A percentile compares a stretch with the other conserved stretches of the same genome.
Evolutionary conservation across 2,113 vertebrate species (phyloP).

Genomic region (Cochlearius cochlearius): DNA sequence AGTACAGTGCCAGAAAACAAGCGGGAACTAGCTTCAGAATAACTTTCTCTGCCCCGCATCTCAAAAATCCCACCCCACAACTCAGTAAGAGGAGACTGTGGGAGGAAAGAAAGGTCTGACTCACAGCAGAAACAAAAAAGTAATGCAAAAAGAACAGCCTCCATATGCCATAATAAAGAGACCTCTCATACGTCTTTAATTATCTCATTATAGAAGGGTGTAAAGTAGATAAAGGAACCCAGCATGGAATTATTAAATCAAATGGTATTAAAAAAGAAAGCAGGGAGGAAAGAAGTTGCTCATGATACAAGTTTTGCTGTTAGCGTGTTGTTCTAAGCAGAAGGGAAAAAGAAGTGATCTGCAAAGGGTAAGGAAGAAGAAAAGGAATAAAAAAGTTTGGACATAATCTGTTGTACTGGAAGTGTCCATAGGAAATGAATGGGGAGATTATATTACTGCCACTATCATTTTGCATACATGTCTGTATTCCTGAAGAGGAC

Average conservation of each 20-base stretch:
- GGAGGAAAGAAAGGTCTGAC: constrained; percentile 20
- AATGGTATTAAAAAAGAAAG: neutral
- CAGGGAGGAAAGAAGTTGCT: neutral
- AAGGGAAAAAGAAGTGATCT: neutral
- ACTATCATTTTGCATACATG: neutral
- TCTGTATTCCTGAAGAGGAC: neutral
- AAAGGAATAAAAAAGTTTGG: neutral
- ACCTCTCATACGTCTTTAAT: neutral
- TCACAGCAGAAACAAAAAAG: constrained; percentile 34
- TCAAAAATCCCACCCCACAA: neutral
- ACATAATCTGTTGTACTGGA: neutral
- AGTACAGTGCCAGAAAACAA: neutral
- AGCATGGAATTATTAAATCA: constrained; percentile 9
- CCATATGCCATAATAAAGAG: neutral
- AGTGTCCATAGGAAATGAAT: neutral
- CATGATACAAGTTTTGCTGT: neutral
- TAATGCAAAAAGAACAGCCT: neutral
- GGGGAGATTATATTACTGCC: neutral
- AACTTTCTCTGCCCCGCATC: neutral
- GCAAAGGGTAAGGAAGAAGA: neutral
- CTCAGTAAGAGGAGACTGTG: neutral
- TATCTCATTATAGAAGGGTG: neutral
- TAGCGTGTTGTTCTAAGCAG: neutral
- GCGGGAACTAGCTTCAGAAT: neutral
- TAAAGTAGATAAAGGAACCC: neutral